Percentiles rank a stretch among this genome's conserved stretches.
phyloP scores from a whole-genome alignment of 2,113 vertebrate genomes.

The Phainopepla nitens region DNA sequence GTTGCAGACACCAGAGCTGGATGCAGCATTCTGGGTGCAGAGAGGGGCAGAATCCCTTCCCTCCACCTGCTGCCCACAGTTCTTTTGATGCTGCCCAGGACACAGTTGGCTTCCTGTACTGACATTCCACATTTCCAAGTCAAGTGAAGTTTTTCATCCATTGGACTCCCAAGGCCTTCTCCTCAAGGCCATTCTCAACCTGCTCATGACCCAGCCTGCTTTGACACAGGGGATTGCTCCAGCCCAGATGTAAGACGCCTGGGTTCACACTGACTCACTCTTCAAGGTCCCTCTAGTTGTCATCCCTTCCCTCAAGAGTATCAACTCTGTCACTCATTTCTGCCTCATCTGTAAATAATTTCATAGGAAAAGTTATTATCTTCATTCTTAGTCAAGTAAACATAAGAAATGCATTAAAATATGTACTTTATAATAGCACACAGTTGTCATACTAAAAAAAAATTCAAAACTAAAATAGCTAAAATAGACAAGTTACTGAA shows the following conservation, averaged over 20 bases:
- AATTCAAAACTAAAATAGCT: not conserved
- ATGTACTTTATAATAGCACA: not conserved
- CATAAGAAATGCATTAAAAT: not conserved
- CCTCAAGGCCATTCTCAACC: not conserved
- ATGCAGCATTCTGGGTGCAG: rapidly evolving
- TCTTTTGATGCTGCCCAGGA: not conserved
- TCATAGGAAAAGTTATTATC: not conserved
- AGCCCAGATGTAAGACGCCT: not conserved
- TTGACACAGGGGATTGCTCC: rapidly evolving
- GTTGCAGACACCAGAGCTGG: not conserved
- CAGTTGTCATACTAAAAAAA: not conserved
- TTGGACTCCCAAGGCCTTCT: rapidly evolving
- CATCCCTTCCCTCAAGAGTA: rapidly evolving
- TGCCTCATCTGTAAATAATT: not conserved
- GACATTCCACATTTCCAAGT: rapidly evolving
- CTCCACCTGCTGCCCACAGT: rapidly evolving
- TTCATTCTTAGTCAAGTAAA: not conserved
- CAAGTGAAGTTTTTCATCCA: rapidly evolving
- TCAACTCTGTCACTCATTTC: not conserved
- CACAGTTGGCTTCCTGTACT: rapidly evolving
- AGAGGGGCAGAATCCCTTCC: not conserved
- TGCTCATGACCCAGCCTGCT: rapidly evolving
- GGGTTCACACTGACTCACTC: rapidly evolving
- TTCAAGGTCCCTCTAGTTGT: not conserved
- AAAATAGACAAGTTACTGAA: not conserved